Percentiles rank a stretch among this genome's conserved stretches.
phyloP scores from a whole-genome alignment of 2,113 vertebrate genomes.

The Eonycteris spelaea region DNA sequence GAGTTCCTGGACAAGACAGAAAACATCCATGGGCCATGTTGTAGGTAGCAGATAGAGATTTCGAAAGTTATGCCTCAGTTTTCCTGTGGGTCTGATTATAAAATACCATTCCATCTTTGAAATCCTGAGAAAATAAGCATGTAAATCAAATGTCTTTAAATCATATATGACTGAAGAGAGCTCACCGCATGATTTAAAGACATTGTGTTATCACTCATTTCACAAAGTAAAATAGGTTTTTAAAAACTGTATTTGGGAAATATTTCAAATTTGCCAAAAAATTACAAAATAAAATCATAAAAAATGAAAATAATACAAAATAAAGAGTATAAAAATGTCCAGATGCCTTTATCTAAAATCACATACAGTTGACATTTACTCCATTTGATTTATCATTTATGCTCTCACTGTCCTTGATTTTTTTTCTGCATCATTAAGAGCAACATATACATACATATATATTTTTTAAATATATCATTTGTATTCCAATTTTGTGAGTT shows the following conservation, averaged over 20 bases:
- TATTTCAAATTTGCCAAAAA: conserved; percentile 24
- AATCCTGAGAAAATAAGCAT: background rate
- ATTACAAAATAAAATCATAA: background rate
- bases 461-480: background rate
- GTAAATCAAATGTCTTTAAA: background rate
- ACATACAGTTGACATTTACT: background rate
- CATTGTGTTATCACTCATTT: conserved; percentile 1
- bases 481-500: background rate
- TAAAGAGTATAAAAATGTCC: background rate
- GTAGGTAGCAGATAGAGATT: background rate
- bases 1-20: background rate
- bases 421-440: background rate
- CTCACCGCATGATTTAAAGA: background rate
- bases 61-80: background rate
- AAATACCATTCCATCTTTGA: background rate
- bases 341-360: background rate
- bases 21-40: background rate
- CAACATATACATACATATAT: background rate
- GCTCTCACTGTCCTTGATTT: background rate
- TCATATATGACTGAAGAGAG: background rate
- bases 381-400: background rate
- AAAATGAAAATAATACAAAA: background rate
- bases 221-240: background rate
- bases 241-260: background rate
- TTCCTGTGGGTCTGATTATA: background rate